Percentiles rank a stretch among this genome's conserved stretches.
Conservation (phyloP, 2,888 invertebrate genomes). For the Drosophila suboccidentalis region DNA sequence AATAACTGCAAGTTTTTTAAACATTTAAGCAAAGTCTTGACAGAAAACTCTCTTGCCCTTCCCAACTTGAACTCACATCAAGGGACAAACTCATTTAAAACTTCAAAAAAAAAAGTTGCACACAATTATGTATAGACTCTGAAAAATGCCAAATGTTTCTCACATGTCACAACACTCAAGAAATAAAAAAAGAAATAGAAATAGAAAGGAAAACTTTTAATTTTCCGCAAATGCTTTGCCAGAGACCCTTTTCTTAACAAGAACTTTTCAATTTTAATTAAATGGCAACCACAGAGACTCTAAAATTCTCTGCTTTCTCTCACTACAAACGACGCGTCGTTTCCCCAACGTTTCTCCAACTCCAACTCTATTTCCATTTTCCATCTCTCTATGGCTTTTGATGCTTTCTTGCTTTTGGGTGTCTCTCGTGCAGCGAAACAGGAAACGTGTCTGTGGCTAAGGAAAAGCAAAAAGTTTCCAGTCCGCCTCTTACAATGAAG, state of each 20-base stretch:
- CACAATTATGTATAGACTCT: conserved; percentile 45
- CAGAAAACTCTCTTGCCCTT: not conserved
- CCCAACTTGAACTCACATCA: not conserved
- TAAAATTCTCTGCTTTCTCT: conserved; percentile 17
- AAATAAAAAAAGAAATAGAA: conserved; percentile 37
- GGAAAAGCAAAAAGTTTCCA: conserved; percentile 30
- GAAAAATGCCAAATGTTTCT: conserved; percentile 49
- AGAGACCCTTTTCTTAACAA: conserved; percentile 67
- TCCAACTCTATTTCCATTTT: conserved; percentile 9
- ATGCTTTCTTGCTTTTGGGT: conserved; percentile 7
- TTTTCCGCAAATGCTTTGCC: conserved; percentile 67
- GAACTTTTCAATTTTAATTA: conserved; percentile 80
- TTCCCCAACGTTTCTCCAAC: conserved; percentile 3
- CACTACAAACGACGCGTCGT: not conserved
- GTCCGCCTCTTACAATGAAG: conserved; percentile 68
- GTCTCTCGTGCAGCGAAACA: conserved; percentile 34
- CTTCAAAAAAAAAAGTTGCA: conserved; percentile 53
- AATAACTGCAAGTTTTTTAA: conserved; percentile 7
- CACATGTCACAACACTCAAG: conserved; percentile 64
- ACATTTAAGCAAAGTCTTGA: conserved; percentile 22
- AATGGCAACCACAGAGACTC: conserved; percentile 61
- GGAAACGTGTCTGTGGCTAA: conserved; percentile 59
- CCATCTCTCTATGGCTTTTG: not conserved
- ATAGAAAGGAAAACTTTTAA: conserved; percentile 72
- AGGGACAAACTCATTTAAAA: conserved; percentile 53